Evolutionary conservation across 2,888 invertebrate species (phyloP), one percentile per base, ranked within the genome.

Genomic region (Perithous albicinctus): DNA sequence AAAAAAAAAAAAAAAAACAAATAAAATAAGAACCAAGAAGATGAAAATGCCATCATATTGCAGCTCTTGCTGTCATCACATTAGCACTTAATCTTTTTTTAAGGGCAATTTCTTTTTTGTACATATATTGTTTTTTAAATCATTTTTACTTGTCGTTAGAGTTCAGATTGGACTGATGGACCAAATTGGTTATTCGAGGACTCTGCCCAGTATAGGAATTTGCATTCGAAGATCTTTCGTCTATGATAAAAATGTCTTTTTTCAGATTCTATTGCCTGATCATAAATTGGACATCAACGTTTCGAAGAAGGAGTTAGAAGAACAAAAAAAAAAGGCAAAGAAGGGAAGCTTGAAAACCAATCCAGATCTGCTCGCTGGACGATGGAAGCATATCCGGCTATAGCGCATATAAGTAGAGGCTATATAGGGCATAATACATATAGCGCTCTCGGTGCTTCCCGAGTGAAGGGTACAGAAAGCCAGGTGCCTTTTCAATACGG

Each of bases 401-500:
- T n/a, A n/a, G n/a, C n/a, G n/a, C n/a, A n/a, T n/a, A n/a, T 12
- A 41, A 63, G 59, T 18, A 18, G 59, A 18, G n/a, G 32, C 8
- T 59, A 35, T 26, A 56, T 10, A 26, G n/a, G n/a, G 26, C n/a
- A 12, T 5, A 56, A n/a, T 32, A 59, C 15, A 7, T 35, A 59
- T 35, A 35, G 18, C 54, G 69, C 10, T 41, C 69, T 38, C 32
- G 38, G 73, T 64, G n/a, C n/a, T 70, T 69, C 56, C 66, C 59
- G 66, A 59, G 72, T 6, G 29, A 12, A 26, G 51, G 18, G 32
- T 5, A 54, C 35, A 38, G 54, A 78, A 72, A 78, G 59, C 56
- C 78, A 67, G 77, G 73, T 81, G 76, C 83, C 85, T 80, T 85
- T 87, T 85, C 84, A 87, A 85, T 85, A 82, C 82, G 78, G 82